Evolutionary conservation across 2,113 vertebrate species (phyloP).

Genomic region (Sorex fumeus): DNA sequence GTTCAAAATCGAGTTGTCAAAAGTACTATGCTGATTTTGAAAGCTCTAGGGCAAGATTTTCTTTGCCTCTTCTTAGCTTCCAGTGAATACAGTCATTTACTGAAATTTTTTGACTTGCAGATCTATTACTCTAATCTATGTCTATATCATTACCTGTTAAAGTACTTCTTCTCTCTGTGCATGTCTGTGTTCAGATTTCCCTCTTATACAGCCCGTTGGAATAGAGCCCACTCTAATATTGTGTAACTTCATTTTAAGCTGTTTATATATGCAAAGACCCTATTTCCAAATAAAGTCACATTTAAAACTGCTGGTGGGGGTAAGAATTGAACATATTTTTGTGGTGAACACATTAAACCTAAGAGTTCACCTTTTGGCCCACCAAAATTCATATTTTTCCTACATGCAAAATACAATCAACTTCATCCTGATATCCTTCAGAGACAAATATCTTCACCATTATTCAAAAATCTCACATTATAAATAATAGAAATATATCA

Average conservation of each 20-base stretch:
- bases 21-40: neutral
- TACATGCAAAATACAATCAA: no score
- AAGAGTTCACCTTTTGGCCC: no score
- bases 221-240: constrained; percentile 14
- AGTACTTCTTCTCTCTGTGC: neutral
- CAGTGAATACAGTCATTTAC: neutral
- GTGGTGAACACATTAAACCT: no score
- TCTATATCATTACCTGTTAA: neutral
- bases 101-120: constrained; percentile 37
- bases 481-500: no score
- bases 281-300: no score
- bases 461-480: no score
- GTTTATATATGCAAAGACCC: constrained; percentile 30
- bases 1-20: constrained; percentile 27
- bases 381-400: no score
- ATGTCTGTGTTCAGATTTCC: constrained; percentile 18
- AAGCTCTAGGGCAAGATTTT: neutral
- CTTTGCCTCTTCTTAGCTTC: constrained; percentile 27
- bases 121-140: neutral
- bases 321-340: constrained; percentile 23
- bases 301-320: neutral
- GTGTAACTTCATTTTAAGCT: constrained; percentile 49
- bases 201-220: constrained; percentile 27
- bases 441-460: no score
- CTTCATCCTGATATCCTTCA: no score